Conservation (phyloP, 2,888 invertebrate genomes). For the Shargacucullia verbasci region DNA sequence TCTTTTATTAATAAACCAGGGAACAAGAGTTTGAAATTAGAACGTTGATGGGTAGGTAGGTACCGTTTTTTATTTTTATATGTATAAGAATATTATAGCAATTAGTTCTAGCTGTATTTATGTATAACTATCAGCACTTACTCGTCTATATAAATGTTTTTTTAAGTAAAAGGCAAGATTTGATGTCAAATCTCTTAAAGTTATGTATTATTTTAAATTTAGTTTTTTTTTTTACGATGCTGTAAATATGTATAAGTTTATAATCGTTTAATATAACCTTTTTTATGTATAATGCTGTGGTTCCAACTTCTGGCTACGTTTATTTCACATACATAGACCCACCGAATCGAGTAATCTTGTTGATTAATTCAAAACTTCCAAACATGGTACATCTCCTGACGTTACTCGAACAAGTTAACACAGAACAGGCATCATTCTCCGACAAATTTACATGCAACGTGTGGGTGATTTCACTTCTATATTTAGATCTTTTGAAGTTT, state of each 20-base stretch:
- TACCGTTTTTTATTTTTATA: no score
- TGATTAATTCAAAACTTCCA: constrained; percentile 50
- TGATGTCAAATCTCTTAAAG: no score
- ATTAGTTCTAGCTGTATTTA: no score
- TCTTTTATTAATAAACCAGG: constrained; percentile 17
- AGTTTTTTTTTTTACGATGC: no score
- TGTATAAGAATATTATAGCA: no score
- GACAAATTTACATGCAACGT: constrained; percentile 23
- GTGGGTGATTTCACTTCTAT: neutral
- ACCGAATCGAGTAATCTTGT: constrained; percentile 41
- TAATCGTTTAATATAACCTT: no score
- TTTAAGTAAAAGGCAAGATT: neutral
- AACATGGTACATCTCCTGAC: constrained; percentile 30
- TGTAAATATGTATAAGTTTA: no score
- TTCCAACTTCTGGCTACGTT: constrained; percentile 18
- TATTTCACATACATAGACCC: constrained; percentile 13
- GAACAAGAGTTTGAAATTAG: neutral
- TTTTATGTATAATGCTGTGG: no score
- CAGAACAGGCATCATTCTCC: constrained; percentile 24
- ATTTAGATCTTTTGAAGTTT: neutral
- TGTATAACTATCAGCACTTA: neutral
- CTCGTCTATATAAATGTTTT: neutral
- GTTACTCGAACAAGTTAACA: constrained; percentile 8
- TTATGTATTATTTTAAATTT: no score
- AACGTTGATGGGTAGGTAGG: neutral